Evolutionary conservation across 2,797 vertebrate species (phyloP), one percentile per base, ranked within the genome.

Genomic region (Anguilla anguilla): DNA sequence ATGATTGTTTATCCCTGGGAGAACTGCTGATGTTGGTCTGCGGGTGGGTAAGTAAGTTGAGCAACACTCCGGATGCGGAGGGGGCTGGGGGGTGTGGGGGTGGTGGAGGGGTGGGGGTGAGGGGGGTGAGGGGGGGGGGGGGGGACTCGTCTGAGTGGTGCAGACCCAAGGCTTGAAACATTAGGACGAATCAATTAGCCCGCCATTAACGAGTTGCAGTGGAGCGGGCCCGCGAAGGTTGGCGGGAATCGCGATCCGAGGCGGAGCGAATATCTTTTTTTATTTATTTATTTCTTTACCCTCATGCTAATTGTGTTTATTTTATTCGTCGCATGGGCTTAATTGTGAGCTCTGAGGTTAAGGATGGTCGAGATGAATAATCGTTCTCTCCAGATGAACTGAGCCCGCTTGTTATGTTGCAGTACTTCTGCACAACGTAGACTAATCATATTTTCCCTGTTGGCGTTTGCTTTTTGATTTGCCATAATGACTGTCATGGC

Each of bases 131-230:
- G n/a, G n/a, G 55, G 35, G 64, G 39, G 39, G 28, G 39, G 39
- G n/a, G 19, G 13, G 5, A 25, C 25, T 67, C 11, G 51, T 53
- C n/a, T 51, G 49, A 25, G 85, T 35, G 64, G 19, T 64, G 86
- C 51, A 93, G 94, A 94, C 93, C 92, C 90, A 88, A 91, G 92
- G 89, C 94, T 95, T 89, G 88, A 89, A 95, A 94, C 94, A 96
- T 96, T 94, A 95, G 94, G 92, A 95, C 91, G 93, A 96, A 96
- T 96, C 95, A 96, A 96, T 96, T 96, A 96, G 91, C 90, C 92
- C 87, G 93, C 93, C 93, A 94, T 96, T 96, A 96, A 89, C 89
- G 94, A 94, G 84, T 39, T n/a, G 31, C 55, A 67, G 94, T 94
- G 93, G 95, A 95, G 93, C 93, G 39, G 93, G 92, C 93, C 94